These are phyloP conservation scores for Morphnarchus princeps DNA, from an alignment of 2,113 vertebrate species.

Conservation along the genomic window DNA sequence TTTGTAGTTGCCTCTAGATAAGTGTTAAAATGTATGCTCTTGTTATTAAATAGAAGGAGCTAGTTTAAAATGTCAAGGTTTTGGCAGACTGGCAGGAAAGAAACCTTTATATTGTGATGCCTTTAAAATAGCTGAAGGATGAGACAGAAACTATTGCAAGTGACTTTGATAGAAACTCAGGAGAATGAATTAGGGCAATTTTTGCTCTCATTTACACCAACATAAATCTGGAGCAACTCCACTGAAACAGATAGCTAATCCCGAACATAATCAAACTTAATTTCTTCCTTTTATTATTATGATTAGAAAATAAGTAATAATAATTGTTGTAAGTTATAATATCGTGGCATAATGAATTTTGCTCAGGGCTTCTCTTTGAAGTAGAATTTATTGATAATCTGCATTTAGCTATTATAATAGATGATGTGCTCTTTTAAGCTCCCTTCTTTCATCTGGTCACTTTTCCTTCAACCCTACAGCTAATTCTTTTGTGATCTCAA, in stretches of 20 bases:
- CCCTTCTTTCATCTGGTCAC: background rate
- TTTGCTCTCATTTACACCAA: background rate
- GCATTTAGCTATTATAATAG: background rate
- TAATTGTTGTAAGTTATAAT: background rate
- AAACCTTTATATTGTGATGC: background rate
- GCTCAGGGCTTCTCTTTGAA: background rate
- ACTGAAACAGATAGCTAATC: background rate
- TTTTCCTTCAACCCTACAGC: background rate
- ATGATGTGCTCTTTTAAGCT: background rate
- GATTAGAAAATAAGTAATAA: background rate
- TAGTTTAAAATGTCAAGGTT: constrained; percentile 11
- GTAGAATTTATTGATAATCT: background rate
- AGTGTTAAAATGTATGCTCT: background rate
- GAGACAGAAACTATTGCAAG: background rate
- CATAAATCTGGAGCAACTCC: background rate
- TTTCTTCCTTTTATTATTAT: background rate
- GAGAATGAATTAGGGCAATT: background rate
- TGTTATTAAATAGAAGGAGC: background rate
- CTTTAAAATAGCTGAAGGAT: background rate
- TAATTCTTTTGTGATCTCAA: background rate
- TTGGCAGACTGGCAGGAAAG: background rate
- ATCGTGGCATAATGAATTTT: background rate
- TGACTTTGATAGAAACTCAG: background rate
- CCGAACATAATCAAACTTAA: background rate
- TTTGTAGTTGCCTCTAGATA: background rate